Evolutionary conservation across 1,140 invertebrate genomes (phyloP), one percentile per base, ranked within the genome.

Genomic region (Hermatobates lingyangjiaoensis): DNA sequence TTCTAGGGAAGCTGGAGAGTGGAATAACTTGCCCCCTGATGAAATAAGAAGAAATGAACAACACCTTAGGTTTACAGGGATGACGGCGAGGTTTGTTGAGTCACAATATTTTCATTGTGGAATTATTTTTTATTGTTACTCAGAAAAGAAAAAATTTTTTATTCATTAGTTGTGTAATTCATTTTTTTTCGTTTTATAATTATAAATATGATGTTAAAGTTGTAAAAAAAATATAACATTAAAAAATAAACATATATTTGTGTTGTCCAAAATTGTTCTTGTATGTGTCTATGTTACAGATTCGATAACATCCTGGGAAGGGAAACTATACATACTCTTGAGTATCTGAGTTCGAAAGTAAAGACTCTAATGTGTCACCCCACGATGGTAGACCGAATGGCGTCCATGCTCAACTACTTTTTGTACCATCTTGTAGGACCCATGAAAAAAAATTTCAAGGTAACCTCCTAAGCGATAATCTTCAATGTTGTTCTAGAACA

Each of bases 341-440:
- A 84, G 57, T 76, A 86, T 57, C 65, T 95, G 24, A 90, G 89
- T 1, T 77, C 77, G 5, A 76, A 87, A 62, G 90, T 93, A 48
- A 80, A 79, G 48, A 79, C 79, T 2, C 86, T 94, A 23, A 93
- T 95, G 68, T 89, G 83, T 60, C 88, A 95, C 65, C 74, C 77
- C 7, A 86, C 87, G 10, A 83, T 97, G 72, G 87, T 94, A 0
- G 89, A 95, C 66, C 74, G 92, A 24, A 81, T 96, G 47, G 89
- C 89, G 3, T 75, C 83, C 14, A 96, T 96, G 91, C 72, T 97
- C 23, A 97, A 96, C 68, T 94, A 96, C 68, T 92, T 97, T 62
- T 67, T 97, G 5, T 65, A 85, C 20, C 79, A 92, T 66, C 69
- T 97, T 45, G 89, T 93, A 42, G 85, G 87, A 1, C 86, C 86